A percentile compares a stretch with the other conserved stretches of the same genome.
phyloP scores from a whole-genome alignment of 2,797 vertebrate genomes.

The Psittacula echo region DNA sequence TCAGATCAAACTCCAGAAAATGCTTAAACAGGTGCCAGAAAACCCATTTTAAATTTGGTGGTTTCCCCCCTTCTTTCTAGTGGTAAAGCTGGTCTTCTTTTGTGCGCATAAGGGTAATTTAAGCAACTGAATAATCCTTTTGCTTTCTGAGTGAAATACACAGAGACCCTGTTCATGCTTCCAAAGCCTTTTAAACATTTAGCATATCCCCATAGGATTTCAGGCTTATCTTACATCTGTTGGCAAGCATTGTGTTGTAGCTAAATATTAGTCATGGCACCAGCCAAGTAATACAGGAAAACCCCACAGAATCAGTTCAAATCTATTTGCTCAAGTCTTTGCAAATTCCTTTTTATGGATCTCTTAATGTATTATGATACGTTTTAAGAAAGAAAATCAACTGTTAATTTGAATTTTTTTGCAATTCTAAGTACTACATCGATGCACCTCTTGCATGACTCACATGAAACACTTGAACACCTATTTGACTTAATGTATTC shows the following conservation, averaged over 20 bases:
- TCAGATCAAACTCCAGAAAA: background rate
- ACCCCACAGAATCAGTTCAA: background rate
- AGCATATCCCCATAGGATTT: background rate
- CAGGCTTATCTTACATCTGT: slow-evolving; percentile 9
- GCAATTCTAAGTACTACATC: background rate
- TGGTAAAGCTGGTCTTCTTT: background rate
- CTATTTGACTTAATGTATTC: background rate
- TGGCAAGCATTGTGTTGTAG: slow-evolving; percentile 15
- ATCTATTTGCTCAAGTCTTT: background rate
- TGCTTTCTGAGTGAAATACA: background rate
- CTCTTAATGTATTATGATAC: background rate
- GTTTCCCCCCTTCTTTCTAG: background rate
- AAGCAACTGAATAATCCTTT: background rate
- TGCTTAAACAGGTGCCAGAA: background rate
- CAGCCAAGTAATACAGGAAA: slow-evolving; percentile 8
- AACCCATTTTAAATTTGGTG: background rate
- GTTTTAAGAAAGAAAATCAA: background rate
- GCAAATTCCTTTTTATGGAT: background rate
- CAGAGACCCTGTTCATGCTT: background rate
- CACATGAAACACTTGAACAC: background rate
- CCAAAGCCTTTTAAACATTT: slow-evolving; percentile 19
- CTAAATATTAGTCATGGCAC: slow-evolving; percentile 31
- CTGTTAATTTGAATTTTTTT: slow-evolving; percentile 4
- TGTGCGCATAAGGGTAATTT: background rate
- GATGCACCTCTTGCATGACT: background rate